phyloP scores from a whole-genome alignment of 2,888 invertebrate genomes.

The Mamestra brassicae region DNA sequence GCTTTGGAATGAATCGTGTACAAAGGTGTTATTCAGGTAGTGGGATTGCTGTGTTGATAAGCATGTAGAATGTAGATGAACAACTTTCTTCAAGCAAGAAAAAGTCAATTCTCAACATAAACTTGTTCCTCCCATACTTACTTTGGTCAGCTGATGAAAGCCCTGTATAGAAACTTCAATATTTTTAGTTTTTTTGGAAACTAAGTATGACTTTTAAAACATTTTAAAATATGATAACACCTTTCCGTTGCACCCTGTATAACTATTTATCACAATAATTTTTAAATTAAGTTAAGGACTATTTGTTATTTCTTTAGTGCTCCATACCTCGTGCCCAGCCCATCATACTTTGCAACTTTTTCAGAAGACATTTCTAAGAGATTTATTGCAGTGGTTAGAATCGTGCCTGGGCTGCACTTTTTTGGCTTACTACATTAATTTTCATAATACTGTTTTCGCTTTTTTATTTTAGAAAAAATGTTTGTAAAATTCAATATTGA shows the following conservation, averaged over 20 bases:
- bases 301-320: not conserved
- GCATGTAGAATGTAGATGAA: too few species aligned
- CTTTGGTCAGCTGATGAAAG: too few species aligned
- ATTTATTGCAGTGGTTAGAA: conserved; percentile 26
- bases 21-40: not conserved
- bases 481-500: conserved; percentile 19
- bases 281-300: not conserved
- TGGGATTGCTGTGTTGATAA: too few species aligned
- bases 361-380: not conserved
- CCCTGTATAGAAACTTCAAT: too few species aligned
- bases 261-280: too few species aligned
- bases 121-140: too few species aligned
- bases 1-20: not conserved
- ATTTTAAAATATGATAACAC: too few species aligned
- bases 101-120: too few species aligned
- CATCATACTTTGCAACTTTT: not conserved
- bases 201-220: too few species aligned
- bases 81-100: too few species aligned
- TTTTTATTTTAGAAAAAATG: conserved; percentile 26
- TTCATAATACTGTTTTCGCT: conserved; percentile 29
- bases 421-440: conserved; percentile 51
- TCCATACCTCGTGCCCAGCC: not conserved
- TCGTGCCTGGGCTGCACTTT: conserved; percentile 33
- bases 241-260: too few species aligned
- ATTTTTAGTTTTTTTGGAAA: too few species aligned